Conservation (phyloP, 2,113 vertebrate species). For the Colistium nudipinnis region DNA sequence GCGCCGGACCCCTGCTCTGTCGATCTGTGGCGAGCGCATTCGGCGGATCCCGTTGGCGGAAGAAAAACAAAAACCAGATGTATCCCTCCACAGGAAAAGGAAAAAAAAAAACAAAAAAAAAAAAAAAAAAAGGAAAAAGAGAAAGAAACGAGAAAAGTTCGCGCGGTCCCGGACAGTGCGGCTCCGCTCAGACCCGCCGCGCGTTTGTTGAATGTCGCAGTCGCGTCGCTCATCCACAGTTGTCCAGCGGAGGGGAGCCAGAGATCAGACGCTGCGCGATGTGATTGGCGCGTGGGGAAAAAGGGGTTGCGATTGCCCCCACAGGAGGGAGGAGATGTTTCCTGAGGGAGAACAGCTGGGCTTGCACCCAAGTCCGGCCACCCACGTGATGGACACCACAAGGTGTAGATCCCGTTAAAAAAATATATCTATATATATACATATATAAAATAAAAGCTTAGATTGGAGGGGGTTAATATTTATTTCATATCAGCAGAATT, state of each 20-base stretch:
- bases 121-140: conserved; percentile 11
- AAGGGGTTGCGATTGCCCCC: neutral
- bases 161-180: neutral
- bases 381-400: conserved; percentile 32
- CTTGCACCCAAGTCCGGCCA: conserved; percentile 5
- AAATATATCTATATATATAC: too few relatives aligned
- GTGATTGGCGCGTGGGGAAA: conserved; percentile 59
- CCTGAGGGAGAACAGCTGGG: conserved; percentile 55
- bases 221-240: conserved; percentile 61
- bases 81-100: neutral
- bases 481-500: neutral
- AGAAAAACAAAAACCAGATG: too few relatives aligned
- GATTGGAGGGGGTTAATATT: neutral
- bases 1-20: conserved; percentile 5
- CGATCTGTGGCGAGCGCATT: neutral
- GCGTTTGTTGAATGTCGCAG: conserved; percentile 25
- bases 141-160: conserved; percentile 20
- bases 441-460: too few relatives aligned
- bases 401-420: neutral
- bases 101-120: neutral
- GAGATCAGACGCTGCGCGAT: conserved; percentile 34
- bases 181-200: conserved; percentile 1
- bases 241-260: conserved; percentile 58
- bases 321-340: conserved; percentile 22
- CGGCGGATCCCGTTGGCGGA: neutral